These are phyloP conservation scores for Brachyhypopomus gauderio DNA, from an alignment of 2,113 vertebrate genomes.

Conservation along the genomic window DNA sequence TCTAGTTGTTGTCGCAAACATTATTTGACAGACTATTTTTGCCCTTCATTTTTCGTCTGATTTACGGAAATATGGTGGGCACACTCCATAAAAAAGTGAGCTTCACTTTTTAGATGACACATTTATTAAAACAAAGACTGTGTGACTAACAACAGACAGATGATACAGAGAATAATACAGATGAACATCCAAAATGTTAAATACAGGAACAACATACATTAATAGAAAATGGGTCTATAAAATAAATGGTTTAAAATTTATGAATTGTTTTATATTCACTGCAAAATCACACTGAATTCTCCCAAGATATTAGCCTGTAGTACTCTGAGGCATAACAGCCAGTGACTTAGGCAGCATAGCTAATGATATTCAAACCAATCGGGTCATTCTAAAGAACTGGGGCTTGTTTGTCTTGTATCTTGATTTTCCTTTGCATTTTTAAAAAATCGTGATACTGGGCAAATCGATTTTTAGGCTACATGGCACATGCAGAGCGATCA, in stretches of 20 bases:
- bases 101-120: background rate
- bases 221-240: background rate
- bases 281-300: slow-evolving; percentile 14
- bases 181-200: background rate
- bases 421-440: slow-evolving; percentile 12
- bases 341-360: background rate
- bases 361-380: slow-evolving; percentile 17
- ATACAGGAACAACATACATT: background rate
- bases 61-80: background rate
- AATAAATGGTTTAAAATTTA: background rate
- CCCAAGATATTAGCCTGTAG: background rate
- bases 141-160: background rate
- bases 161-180: background rate
- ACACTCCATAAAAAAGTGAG: background rate
- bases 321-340: background rate
- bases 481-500: too few relatives aligned
- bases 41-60: too few relatives aligned
- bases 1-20: background rate
- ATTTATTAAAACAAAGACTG: background rate
- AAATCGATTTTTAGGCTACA: too few relatives aligned
- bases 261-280: background rate
- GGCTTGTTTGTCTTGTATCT: background rate
- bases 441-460: background rate
- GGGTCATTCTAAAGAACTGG: background rate
- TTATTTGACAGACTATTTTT: background rate